phyloP scores from a whole-genome alignment of 2,888 invertebrate species.

The Cantharis lateralis region DNA sequence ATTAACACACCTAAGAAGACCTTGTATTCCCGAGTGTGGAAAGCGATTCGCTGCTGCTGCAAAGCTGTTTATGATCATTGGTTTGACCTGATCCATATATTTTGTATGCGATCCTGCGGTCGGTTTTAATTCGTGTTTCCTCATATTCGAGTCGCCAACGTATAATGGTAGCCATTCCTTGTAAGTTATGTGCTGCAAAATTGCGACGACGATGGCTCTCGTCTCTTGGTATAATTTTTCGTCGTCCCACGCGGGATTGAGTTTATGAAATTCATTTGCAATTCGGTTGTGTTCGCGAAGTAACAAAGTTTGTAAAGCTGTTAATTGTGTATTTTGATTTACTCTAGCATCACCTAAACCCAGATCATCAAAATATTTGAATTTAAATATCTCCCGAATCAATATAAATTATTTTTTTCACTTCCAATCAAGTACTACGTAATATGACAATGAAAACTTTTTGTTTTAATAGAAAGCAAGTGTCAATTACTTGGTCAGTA shows the following conservation, averaged over 20 bases:
- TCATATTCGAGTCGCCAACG: conserved; percentile 60
- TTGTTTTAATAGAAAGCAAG: no score
- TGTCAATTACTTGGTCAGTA: no score
- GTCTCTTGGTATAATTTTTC: conserved; percentile 75
- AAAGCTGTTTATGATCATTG: conserved; percentile 70
- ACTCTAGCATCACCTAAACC: conserved; percentile 72
- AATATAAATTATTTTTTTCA: no score
- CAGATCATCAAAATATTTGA: background rate
- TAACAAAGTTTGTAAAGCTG: conserved; percentile 73
- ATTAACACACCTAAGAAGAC: conserved; percentile 48
- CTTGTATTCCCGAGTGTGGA: conserved; percentile 64
- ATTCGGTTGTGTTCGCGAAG: conserved; percentile 84
- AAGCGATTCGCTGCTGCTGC: conserved; percentile 72
- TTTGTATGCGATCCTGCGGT: conserved; percentile 41
- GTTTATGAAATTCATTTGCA: conserved; percentile 61
- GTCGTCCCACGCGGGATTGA: conserved; percentile 78
- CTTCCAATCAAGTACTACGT: no score
- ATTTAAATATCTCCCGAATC: conserved; percentile 54
- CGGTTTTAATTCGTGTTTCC: background rate
- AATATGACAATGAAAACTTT: no score
- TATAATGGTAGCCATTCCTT: conserved; percentile 73
- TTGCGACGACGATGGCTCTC: conserved; percentile 69
- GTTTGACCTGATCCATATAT: conserved; percentile 62
- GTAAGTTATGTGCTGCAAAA: conserved; percentile 74
- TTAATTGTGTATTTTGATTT: conserved; percentile 78